A percentile compares a stretch with the other conserved stretches of the same genome.
These are phyloP conservation scores for Actias luna DNA, from an alignment of 2,888 invertebrate species.

Conservation along the genomic window DNA sequence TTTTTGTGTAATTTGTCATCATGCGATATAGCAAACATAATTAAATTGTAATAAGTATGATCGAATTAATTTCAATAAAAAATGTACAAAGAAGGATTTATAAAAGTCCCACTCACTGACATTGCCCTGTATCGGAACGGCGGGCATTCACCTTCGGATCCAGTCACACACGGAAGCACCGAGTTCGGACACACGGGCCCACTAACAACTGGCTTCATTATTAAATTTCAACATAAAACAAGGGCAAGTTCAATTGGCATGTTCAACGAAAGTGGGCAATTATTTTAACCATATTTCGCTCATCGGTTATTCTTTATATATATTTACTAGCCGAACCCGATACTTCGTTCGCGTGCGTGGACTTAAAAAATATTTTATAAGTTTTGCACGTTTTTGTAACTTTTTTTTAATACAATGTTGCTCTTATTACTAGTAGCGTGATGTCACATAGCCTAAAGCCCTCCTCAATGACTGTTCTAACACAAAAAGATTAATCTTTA, in stretches of 20 bases:
- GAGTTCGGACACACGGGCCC: constrained; percentile 25
- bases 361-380: too few species aligned
- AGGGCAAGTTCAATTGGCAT: constrained; percentile 45
- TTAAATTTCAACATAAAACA: constrained; percentile 35
- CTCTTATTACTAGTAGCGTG: too few species aligned
- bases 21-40: not conserved
- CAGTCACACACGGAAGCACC: constrained; percentile 44
- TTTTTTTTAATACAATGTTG: too few species aligned
- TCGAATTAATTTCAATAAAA: not conserved
- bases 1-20: not conserved
- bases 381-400: too few species aligned
- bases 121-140: constrained; percentile 55
- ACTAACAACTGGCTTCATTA: constrained; percentile 36
- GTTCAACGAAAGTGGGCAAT: constrained; percentile 32
- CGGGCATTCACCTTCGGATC: constrained; percentile 62
- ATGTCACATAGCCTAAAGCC: too few species aligned
- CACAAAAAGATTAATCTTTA: too few species aligned
- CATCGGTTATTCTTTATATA: not conserved
- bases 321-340: too few species aligned
- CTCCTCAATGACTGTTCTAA: too few species aligned
- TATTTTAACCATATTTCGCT: not conserved
- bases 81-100: constrained; percentile 25
- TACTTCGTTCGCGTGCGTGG: too few species aligned
- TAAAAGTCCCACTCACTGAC: constrained; percentile 57
- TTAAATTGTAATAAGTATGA: not conserved